Conservation (phyloP, 2,797 vertebrate genomes). For the Cynopterus sphinx region DNA sequence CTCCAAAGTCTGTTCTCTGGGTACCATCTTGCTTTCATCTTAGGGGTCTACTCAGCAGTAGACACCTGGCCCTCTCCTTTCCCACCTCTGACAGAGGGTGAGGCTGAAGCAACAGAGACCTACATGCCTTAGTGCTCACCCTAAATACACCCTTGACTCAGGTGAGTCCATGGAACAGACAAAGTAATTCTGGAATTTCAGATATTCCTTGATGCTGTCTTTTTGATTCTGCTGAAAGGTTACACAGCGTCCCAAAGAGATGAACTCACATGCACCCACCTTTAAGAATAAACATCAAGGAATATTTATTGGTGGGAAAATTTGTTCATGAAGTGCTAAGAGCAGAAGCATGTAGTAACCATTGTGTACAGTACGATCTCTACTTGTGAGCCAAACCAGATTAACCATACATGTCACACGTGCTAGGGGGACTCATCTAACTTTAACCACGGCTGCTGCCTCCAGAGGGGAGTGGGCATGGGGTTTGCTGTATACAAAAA, state of each 20-base stretch:
- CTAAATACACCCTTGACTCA: neutral
- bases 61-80: neutral
- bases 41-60: neutral
- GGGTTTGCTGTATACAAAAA: neutral
- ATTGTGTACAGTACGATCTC: neutral
- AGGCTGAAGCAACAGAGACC: neutral
- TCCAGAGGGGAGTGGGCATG: neutral
- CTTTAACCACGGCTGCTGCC: neutral
- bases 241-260: neutral
- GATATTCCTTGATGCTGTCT: neutral
- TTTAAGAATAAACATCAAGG: neutral
- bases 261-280: neutral
- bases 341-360: neutral
- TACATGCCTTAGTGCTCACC: neutral
- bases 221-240: neutral
- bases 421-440: neutral
- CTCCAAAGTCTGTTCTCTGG: neutral
- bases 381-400: neutral
- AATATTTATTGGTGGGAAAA: neutral
- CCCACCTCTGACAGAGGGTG: neutral
- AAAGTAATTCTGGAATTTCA: neutral
- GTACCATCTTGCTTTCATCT: neutral
- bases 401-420: neutral
- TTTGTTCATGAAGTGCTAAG: constrained; percentile 12
- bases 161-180: neutral